Conservation (phyloP, 2,113 vertebrate genomes). For the Rhinolophus ferrumequinum region DNA sequence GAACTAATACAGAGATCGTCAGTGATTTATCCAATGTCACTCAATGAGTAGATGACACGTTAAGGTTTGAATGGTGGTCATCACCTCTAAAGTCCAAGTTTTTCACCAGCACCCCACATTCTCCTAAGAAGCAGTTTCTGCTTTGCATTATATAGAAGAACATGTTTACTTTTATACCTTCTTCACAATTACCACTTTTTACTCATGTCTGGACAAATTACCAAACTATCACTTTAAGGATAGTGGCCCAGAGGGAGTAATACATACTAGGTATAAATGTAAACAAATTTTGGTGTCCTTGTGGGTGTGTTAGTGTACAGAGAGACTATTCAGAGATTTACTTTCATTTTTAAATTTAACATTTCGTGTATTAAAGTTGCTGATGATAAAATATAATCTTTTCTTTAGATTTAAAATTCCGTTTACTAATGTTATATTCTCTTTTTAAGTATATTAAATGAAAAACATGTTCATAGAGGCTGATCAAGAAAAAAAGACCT, state of each 20-base stretch:
- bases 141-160: background rate
- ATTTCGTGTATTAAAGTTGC: background rate
- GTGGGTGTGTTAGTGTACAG: background rate
- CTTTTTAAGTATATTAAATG: background rate
- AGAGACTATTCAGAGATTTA: background rate
- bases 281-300: background rate
- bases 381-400: background rate
- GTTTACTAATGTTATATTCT: background rate
- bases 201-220: background rate
- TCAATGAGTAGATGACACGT: background rate
- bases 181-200: background rate
- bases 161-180: background rate
- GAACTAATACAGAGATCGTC: background rate
- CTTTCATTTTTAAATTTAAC: background rate
- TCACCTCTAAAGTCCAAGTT: background rate
- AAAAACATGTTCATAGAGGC: background rate
- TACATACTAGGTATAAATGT: background rate
- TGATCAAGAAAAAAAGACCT: background rate
- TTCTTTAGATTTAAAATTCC: background rate
- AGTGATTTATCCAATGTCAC: background rate
- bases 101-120: background rate
- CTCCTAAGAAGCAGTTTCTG: background rate
- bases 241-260: background rate
- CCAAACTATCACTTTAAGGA: background rate
- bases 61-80: background rate